Conservation (phyloP, 1,140 invertebrate species). For the Psilanteris sp. region DNA sequence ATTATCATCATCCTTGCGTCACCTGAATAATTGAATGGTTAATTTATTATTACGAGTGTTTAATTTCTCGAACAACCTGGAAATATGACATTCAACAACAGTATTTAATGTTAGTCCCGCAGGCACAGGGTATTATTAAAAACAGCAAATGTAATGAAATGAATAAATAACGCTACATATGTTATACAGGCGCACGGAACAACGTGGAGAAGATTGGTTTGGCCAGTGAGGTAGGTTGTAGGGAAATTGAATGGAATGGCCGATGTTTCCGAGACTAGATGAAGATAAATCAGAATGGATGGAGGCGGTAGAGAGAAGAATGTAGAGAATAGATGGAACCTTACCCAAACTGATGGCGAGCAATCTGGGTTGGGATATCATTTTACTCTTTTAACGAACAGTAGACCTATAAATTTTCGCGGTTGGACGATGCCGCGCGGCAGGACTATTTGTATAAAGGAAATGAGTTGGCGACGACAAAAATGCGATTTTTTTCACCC, state of each 20-base stretch:
- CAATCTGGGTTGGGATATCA: constrained; percentile 59
- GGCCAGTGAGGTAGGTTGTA: constrained; percentile 26
- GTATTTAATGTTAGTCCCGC: too few relatives aligned
- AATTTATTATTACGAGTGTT: too few relatives aligned
- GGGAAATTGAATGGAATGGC: constrained; percentile 64
- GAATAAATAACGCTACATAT: constrained; percentile 43
- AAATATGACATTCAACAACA: too few relatives aligned
- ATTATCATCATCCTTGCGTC: too few relatives aligned
- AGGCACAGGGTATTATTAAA: constrained; percentile 37
- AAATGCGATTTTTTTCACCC: constrained; percentile 26
- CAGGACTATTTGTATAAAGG: constrained; percentile 41
- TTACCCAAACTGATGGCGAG: constrained; percentile 49
- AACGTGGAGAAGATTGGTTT: constrained; percentile 41
- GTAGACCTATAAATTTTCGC: constrained; percentile 59
- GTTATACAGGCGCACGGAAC: constrained; percentile 22
- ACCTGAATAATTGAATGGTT: too few relatives aligned
- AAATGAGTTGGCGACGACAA: constrained; percentile 51
- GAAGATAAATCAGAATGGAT: constrained; percentile 61
- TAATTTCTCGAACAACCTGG: too few relatives aligned
- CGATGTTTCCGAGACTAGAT: constrained; percentile 61
- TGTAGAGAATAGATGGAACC: constrained; percentile 52
- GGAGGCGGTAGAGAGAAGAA: constrained; percentile 48
- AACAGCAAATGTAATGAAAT: constrained; percentile 31
- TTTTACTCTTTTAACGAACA: constrained; percentile 62
- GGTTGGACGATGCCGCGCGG: constrained; percentile 18